These are phyloP conservation scores for Phenganax marumi DNA, from an alignment of 92 coral and sea anemone genomes.

Conservation along the genomic window DNA sequence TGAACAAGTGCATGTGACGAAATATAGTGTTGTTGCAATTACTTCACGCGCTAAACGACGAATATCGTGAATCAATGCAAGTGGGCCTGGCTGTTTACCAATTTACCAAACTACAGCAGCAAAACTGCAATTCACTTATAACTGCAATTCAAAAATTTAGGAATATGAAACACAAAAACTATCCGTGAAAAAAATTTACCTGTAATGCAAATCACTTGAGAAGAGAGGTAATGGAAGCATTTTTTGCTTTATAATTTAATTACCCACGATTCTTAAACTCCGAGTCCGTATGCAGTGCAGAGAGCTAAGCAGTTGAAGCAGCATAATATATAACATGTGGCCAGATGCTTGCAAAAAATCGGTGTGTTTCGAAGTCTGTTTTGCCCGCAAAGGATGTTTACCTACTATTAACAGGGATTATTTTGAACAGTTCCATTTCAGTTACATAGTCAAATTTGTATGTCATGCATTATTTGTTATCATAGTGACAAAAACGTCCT, in stretches of 20 bases:
- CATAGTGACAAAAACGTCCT: background rate
- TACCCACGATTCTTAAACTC: background rate
- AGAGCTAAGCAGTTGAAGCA: background rate
- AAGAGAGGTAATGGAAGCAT: background rate
- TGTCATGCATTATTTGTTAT: constrained; percentile 9
- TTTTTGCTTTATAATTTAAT: background rate
- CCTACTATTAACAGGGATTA: background rate
- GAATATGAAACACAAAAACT: no score
- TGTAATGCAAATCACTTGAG: no score
- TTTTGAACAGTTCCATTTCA: background rate
- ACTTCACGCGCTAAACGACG: no score
- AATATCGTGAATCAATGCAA: no score
- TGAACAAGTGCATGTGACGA: no score
- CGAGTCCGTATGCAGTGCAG: background rate
- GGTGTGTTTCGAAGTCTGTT: background rate
- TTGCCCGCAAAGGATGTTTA: constrained; percentile 16
- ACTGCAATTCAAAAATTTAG: no score
- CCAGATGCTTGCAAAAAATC: background rate
- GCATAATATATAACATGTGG: background rate
- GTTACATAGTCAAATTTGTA: constrained; percentile 6
- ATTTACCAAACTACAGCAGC: no score
- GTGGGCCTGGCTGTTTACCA: no score
- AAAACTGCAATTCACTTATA: no score
- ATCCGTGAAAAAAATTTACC: no score
- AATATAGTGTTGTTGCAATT: no score